Conservation (phyloP, 2,113 vertebrate species). For the Alces alces region DNA sequence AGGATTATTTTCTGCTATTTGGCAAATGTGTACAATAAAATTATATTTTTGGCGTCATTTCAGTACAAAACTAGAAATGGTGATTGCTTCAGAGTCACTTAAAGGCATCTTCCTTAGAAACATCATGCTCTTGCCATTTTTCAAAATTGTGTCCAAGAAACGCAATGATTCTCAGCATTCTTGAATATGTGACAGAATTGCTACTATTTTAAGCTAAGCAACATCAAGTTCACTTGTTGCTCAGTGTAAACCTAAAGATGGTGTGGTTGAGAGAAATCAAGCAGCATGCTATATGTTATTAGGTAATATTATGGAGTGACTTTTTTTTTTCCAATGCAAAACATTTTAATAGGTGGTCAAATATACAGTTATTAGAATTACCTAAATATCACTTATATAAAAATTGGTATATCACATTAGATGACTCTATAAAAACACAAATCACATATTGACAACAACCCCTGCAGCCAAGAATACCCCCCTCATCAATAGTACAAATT, state of each 20-base stretch:
- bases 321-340: slow-evolving; percentile 67
- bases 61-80: background rate
- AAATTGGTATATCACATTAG: slow-evolving; percentile 80
- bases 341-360: slow-evolving; percentile 88
- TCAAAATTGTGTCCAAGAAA: background rate
- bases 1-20: background rate
- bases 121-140: background rate
- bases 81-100: slow-evolving; percentile 4
- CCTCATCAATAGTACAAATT: slow-evolving; percentile 69
- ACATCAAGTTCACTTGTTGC: background rate
- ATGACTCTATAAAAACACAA: slow-evolving; percentile 75
- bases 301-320: background rate
- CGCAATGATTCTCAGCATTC: background rate
- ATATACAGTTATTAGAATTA: slow-evolving; percentile 87
- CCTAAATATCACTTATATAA: slow-evolving; percentile 89
- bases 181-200: background rate
- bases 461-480: slow-evolving; percentile 69
- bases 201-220: background rate
- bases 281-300: background rate
- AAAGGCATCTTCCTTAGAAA: background rate
- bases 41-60: background rate
- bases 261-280: background rate
- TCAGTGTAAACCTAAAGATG: background rate
- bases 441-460: slow-evolving; percentile 70
- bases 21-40: background rate